Evolutionary conservation across 1,140 invertebrate species (phyloP), one percentile per base, ranked within the genome.

Genomic region (Venturia canescens): DNA sequence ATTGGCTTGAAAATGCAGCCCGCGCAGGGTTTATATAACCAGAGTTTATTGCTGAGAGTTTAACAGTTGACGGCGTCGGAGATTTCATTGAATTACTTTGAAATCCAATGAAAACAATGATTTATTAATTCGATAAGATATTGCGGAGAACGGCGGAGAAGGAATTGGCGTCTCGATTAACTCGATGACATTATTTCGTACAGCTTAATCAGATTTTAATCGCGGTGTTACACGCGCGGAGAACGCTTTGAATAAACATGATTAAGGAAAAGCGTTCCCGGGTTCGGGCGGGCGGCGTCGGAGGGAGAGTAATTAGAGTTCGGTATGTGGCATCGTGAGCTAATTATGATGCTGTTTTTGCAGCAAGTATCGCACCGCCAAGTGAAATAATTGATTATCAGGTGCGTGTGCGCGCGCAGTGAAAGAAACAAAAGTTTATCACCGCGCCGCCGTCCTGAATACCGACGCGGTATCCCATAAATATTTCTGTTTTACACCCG

Each of bases 301-400:
- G 11, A 53, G 34, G 71, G 11, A 27, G 44, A 74, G 71, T 74
- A 74, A 74, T 74, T 74, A 53, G 3, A 74, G 38, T 26, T 74
- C 3, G 38, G 44, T 50, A 74, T 53, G 71, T 38, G 11, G 50
- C 13, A 16, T 38, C 71, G 71, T 50, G 71, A n/a, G 71, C 71
- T 74, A 53, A 74, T 74, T 74, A 74, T 74, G 71, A 53, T 74
- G 71, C 71, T 44, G 44, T 38, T 74, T 74, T 21, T 50, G 71
- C 71, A 1, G 18, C 69, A 5, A 38, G 23, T 74, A 74, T 74
- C 38, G 71, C 71, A 50, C 71, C 71, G 44, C 31, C 71, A 21
- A 50, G 44, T 3, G n/a, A 26, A 74, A 74, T 50, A 53, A 74
- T 74, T 44, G 71, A 74, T 50, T 74, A 53, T n/a, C 18, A 44